phyloP scores from a whole-genome alignment of 2,797 vertebrate genomes.

The Sibirionetta formosa region DNA sequence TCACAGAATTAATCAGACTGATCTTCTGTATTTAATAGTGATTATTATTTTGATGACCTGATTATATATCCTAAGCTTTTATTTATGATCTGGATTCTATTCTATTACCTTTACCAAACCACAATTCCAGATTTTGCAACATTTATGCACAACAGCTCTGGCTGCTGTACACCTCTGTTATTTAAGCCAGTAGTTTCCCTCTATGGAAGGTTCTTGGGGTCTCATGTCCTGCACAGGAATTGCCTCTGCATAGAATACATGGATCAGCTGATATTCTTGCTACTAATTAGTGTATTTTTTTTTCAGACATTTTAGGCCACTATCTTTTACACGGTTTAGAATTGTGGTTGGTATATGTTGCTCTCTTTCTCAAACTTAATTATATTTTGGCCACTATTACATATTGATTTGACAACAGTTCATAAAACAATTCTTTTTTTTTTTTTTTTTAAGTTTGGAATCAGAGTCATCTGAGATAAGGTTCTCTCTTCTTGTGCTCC shows the following conservation, averaged over 20 bases:
- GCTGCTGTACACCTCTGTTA: background rate
- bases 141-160: background rate
- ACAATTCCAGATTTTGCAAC: background rate
- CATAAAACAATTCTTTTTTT: background rate
- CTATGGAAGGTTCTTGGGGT: background rate
- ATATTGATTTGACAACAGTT: conserved; percentile 1
- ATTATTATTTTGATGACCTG: background rate
- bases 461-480: background rate
- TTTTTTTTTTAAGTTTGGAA: background rate
- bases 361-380: conserved; percentile 3
- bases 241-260: background rate
- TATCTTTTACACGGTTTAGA: background rate
- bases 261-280: background rate
- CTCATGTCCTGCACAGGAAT: background rate
- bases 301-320: background rate
- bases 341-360: background rate
- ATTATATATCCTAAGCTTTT: background rate
- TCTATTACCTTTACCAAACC: background rate
- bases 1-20: background rate
- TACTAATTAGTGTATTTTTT: conserved; percentile 30
- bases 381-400: background rate
- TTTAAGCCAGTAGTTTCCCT: background rate
- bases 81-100: background rate
- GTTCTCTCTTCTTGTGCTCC: background rate
- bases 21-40: background rate